Evolutionary conservation across 1,140 invertebrate genomes (phyloP).

Genomic region (Aphaenogaster ashmeadi): DNA sequence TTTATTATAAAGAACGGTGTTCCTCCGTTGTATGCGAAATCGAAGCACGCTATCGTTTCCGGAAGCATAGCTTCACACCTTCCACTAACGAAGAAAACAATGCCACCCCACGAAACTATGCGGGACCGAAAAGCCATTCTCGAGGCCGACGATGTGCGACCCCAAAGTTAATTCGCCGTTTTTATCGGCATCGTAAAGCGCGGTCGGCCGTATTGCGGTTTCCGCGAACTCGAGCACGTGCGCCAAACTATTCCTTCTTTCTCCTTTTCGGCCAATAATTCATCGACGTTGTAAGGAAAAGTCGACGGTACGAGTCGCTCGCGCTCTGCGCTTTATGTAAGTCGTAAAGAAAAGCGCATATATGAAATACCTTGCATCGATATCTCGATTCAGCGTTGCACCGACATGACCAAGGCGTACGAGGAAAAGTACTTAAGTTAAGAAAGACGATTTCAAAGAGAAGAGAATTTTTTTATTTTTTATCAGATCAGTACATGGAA

Average conservation of each 20-base stretch:
- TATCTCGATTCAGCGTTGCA: constrained; percentile 25
- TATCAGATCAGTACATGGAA: constrained; percentile 12
- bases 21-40: not conserved
- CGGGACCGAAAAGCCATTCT: constrained; percentile 18
- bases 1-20: not conserved
- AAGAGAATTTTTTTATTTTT: not conserved
- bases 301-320: not conserved
- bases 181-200: constrained; percentile 49
- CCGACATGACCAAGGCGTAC: constrained; percentile 11
- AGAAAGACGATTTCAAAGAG: not conserved
- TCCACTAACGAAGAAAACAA: constrained; percentile 29
- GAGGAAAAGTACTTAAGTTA: constrained; percentile 51
- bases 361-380: constrained; percentile 7
- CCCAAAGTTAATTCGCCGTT: constrained; percentile 47
- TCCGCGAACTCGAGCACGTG: not conserved
- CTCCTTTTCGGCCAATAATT: constrained; percentile 35
- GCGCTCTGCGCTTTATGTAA: not conserved
- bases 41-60: not conserved
- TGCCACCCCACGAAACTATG: constrained; percentile 44
- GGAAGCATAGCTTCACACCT: not conserved
- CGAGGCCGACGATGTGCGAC: constrained; percentile 32
- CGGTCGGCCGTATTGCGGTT: constrained; percentile 23
- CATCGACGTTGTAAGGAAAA: constrained; percentile 22
- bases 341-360: not conserved
- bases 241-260: constrained; percentile 39